Conservation (phyloP, 2,797 vertebrate species). For the Brotula barbata region DNA sequence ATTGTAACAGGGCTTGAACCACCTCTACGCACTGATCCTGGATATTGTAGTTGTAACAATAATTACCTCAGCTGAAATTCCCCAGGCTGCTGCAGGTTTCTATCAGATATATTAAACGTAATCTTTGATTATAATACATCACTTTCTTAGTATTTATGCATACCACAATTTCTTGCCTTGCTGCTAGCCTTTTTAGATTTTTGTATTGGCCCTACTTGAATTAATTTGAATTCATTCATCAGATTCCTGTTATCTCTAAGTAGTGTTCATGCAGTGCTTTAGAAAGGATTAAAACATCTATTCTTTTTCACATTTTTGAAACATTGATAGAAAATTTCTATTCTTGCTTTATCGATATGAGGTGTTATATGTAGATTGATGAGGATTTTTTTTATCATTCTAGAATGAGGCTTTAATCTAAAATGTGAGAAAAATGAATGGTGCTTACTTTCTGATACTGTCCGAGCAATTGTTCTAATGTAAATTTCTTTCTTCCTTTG, state of each 20-base stretch:
- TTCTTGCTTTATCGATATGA: too few species aligned
- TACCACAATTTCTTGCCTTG: not conserved
- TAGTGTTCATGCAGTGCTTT: not conserved
- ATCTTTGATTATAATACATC: too few species aligned
- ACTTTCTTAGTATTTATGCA: too few species aligned
- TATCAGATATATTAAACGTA: too few species aligned
- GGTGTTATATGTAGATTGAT: too few species aligned
- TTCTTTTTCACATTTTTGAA: too few species aligned
- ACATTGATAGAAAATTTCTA: too few species aligned
- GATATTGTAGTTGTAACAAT: not conserved
- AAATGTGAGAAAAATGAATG: too few species aligned
- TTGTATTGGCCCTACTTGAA: not conserved
- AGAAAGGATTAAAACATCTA: too few species aligned
- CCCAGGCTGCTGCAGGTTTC: too few species aligned
- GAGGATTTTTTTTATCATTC: too few species aligned
- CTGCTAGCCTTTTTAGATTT: not conserved
- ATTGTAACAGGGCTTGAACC: conserved; percentile 3
- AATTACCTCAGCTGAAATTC: conserved; percentile 1
- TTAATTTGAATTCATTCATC: not conserved
- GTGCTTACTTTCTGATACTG: not conserved
- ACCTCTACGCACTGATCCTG: not conserved
- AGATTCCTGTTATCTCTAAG: not conserved
- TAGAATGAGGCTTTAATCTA: too few species aligned
- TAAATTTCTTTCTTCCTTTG: conserved; percentile 5
- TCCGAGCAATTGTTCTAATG: not conserved